These are phyloP conservation scores for Sebastes aleutianus DNA, from an alignment of 2,797 vertebrate species.

Conservation along the genomic window DNA sequence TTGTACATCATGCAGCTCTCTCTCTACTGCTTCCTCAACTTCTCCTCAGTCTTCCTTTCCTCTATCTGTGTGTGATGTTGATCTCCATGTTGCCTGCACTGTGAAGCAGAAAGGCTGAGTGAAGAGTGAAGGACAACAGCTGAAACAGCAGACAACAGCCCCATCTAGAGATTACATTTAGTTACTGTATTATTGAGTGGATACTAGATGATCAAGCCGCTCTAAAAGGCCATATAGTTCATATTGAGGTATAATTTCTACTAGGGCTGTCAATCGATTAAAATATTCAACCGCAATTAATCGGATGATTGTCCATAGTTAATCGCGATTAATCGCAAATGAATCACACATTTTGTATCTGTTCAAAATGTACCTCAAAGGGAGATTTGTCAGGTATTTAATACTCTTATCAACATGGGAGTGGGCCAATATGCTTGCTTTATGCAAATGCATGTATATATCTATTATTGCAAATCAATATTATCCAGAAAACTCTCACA, in stretches of 20 bases:
- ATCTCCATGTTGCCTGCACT: conserved; percentile 71
- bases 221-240: neutral
- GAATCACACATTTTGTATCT: no score
- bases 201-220: neutral
- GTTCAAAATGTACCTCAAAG: no score
- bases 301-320: no score
- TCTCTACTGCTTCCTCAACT: conserved; percentile 55
- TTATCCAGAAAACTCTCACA: no score
- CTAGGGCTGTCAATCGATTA: no score
- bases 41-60: conserved; percentile 20
- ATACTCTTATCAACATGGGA: rapidly evolving
- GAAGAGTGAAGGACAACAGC: conserved; percentile 10
- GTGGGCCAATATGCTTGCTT: no score
- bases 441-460: no score
- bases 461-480: rapidly evolving
- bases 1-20: conserved; percentile 79
- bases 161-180: conserved; percentile 72
- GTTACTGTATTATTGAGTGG: neutral
- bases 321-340: no score
- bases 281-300: no score
- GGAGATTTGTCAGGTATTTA: no score
- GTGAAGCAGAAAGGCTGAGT: conserved; percentile 52
- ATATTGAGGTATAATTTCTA: neutral
- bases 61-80: conserved; percentile 38
- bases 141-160: conserved; percentile 72